These are phyloP conservation scores for Liasis olivaceus DNA, from an alignment of 2,797 vertebrate genomes.

Conservation along the genomic window DNA sequence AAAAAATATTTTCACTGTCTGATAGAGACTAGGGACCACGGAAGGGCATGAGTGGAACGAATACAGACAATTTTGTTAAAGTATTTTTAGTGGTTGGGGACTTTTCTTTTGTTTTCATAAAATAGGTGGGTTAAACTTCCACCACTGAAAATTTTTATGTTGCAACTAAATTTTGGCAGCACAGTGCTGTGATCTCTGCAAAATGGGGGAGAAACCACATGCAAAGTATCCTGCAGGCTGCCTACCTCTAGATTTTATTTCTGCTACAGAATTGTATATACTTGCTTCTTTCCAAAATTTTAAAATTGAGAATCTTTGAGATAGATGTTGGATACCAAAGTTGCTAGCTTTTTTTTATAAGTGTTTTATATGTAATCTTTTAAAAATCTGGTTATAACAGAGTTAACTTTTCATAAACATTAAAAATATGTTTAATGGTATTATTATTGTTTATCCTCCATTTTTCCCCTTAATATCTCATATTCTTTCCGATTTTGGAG, in stretches of 20 bases:
- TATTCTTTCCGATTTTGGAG: too few species aligned
- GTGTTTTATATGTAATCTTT: background rate
- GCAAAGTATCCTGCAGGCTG: background rate
- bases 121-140: background rate
- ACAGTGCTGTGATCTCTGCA: too few species aligned
- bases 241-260: background rate
- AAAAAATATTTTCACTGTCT: background rate
- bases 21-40: background rate
- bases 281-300: background rate
- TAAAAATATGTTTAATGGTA: background rate
- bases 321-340: background rate
- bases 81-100: background rate
- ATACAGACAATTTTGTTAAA: background rate
- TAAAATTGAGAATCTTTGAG: background rate
- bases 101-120: background rate
- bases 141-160: background rate
- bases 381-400: background rate
- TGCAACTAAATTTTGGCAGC: too few species aligned
- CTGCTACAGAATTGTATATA: background rate
- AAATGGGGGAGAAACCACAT: too few species aligned
- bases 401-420: background rate
- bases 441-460: too few species aligned
- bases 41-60: background rate
- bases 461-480: too few species aligned
- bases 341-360: background rate